phyloP scores from a whole-genome alignment of 2,888 invertebrate species.

The Agrotis segetum region DNA sequence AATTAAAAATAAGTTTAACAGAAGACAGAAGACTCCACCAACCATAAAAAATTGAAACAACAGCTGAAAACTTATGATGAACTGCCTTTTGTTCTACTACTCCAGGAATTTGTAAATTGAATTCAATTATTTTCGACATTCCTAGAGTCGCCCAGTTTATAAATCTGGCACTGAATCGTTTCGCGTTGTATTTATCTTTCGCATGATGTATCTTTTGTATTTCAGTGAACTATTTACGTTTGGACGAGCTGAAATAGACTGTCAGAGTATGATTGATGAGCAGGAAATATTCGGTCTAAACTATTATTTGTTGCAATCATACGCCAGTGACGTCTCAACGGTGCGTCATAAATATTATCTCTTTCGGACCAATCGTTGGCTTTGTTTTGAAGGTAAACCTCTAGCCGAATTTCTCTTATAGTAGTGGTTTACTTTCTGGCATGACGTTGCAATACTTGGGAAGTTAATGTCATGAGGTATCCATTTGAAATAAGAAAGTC shows the following conservation, averaged over 20 bases:
- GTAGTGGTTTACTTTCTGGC: no score
- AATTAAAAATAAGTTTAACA: background rate
- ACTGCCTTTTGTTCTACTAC: conserved; percentile 29
- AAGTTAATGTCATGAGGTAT: no score
- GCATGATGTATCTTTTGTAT: conserved; percentile 50
- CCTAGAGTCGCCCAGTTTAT: conserved; percentile 8
- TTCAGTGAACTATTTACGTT: conserved; percentile 45
- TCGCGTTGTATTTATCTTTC: conserved; percentile 51
- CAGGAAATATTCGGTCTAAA: conserved; percentile 8
- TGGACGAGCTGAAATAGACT: conserved; percentile 44
- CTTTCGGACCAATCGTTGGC: background rate
- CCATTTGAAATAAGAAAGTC: no score
- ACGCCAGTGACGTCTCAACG: conserved; percentile 3
- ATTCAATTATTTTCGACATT: conserved; percentile 18
- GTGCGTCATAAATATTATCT: conserved; percentile 27
- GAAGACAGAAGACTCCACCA: background rate
- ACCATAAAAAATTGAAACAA: background rate
- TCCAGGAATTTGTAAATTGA: conserved; percentile 16
- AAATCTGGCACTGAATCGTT: conserved; percentile 48
- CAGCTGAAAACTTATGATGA: background rate
- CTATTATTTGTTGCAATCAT: conserved; percentile 31
- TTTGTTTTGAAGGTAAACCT: background rate
- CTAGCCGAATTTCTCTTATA: no score
- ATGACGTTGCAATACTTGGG: no score
- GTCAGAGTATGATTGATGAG: conserved; percentile 54